Conservation (phyloP, 1,140 invertebrate species). For the Reticulitermes speratus region DNA sequence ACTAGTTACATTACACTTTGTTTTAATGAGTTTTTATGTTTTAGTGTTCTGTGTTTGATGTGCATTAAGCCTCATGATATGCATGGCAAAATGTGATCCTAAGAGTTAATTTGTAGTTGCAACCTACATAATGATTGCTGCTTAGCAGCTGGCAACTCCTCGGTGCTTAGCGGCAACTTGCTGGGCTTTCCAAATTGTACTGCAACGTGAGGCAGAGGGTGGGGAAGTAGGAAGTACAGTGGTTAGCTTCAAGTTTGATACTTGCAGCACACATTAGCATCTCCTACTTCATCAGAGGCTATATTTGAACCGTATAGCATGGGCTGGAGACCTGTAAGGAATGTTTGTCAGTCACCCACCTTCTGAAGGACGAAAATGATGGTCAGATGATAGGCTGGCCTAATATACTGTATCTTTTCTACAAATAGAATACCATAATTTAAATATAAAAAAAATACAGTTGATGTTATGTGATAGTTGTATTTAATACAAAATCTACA, state of each 20-base stretch:
- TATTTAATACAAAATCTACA: conserved; percentile 39
- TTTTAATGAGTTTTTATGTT: conserved; percentile 34
- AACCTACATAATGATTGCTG: conserved; percentile 29
- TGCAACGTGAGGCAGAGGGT: conserved; percentile 28
- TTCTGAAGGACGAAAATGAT: conserved; percentile 27
- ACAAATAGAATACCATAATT: conserved; percentile 36
- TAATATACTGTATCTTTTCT: conserved; percentile 36
- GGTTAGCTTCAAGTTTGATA: conserved; percentile 24
- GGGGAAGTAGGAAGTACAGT: conserved; percentile 22
- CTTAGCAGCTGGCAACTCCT: conserved; percentile 33
- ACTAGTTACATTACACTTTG: conserved; percentile 31
- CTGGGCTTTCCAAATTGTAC: conserved; percentile 28
- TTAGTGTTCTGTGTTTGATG: conserved; percentile 26
- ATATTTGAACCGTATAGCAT: conserved; percentile 27
- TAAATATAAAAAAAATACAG: conserved; percentile 35
- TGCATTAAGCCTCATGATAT: conserved; percentile 32
- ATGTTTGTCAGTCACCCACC: conserved; percentile 30
- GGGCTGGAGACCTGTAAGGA: conserved; percentile 27
- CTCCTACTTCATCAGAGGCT: conserved; percentile 22
- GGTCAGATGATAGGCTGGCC: conserved; percentile 33
- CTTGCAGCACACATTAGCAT: conserved; percentile 26
- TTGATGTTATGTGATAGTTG: conserved; percentile 40
- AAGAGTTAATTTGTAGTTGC: conserved; percentile 32
- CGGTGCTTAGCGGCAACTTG: conserved; percentile 28
- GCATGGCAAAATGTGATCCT: conserved; percentile 36